Evolutionary conservation across 2,888 invertebrate species (phyloP).

Genomic region (Caenorhabditis doughertyi): DNA sequence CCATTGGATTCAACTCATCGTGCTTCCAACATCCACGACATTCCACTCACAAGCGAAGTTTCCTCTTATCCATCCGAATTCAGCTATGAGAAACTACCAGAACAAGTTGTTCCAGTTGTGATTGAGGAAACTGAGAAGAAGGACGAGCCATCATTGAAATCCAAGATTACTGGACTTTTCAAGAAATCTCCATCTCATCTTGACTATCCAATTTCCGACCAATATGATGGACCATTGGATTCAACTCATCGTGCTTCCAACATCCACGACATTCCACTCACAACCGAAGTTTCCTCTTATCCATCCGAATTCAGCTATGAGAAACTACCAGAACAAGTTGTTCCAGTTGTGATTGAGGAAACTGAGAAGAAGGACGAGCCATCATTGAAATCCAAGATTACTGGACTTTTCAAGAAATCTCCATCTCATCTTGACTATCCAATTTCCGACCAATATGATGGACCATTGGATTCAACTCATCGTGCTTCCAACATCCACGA

Average conservation of each 20-base stretch:
- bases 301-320: background rate
- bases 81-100: background rate
- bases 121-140: background rate
- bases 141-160: background rate
- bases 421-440: background rate
- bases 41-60: background rate
- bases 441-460: conserved; percentile 1
- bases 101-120: background rate
- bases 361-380: background rate
- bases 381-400: background rate
- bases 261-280: background rate
- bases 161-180: background rate
- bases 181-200: background rate
- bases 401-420: background rate
- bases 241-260: background rate
- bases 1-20: background rate
- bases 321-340: background rate
- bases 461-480: conserved; percentile 37
- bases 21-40: background rate
- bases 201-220: background rate
- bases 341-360: background rate
- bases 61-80: background rate
- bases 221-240: background rate
- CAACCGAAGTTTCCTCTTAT: background rate
- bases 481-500: conserved; percentile 60